Conservation (phyloP, 2,797 vertebrate genomes). For the Chloroceryle inda region DNA sequence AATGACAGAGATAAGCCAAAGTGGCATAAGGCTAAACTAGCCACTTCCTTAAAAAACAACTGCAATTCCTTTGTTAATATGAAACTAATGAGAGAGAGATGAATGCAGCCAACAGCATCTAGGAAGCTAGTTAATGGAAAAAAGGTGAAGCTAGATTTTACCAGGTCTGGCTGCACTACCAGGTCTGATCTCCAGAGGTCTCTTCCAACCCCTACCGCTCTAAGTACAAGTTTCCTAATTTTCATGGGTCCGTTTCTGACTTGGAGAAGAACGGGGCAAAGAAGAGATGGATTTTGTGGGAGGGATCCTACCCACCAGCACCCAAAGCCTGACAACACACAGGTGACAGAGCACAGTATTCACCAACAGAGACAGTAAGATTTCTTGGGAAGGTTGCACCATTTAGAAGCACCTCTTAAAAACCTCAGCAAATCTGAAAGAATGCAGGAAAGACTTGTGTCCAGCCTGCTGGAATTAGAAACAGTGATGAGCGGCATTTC, state of each 20-base stretch:
- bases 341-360: neutral
- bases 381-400: neutral
- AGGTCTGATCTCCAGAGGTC: too few species aligned
- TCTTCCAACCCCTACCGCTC: too few species aligned
- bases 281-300: neutral
- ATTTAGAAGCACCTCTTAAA: neutral
- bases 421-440: neutral
- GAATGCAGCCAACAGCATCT: fast-evolving
- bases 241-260: neutral
- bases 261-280: neutral
- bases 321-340: neutral
- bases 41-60: neutral
- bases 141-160: fast-evolving
- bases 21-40: neutral
- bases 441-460: neutral
- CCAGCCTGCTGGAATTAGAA: neutral
- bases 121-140: neutral
- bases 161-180: neutral
- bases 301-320: neutral
- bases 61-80: neutral
- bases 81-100: neutral
- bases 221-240: neutral
- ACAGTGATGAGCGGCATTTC: neutral
- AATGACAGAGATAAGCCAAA: neutral
- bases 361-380: neutral